A percentile compares a stretch with the other conserved stretches of the same genome.
Conservation (phyloP, 2,888 invertebrate genomes). For the Enchytraeus crypticus region DNA sequence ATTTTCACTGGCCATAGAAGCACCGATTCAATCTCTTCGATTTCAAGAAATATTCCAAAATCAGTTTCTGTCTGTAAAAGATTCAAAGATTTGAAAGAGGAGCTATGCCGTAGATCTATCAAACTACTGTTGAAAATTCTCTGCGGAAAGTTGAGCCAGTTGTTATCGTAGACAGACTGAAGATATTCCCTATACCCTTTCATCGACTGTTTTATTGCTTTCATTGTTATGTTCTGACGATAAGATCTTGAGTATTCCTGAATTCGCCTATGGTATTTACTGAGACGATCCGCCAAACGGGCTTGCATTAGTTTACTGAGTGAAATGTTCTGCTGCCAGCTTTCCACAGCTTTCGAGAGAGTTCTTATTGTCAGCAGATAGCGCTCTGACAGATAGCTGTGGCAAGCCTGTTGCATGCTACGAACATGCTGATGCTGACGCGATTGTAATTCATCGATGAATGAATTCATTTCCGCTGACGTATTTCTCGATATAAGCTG, state of each 20-base stretch:
- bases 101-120: neutral
- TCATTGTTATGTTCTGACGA: conserved; percentile 4
- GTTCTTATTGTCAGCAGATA: conserved; percentile 21
- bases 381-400: conserved; percentile 24
- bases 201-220: conserved; percentile 6
- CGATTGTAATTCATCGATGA: conserved; percentile 14
- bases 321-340: conserved; percentile 19
- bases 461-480: neutral
- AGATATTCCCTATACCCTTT: conserved; percentile 32
- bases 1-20: conserved; percentile 21
- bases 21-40: conserved; percentile 26
- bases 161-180: conserved; percentile 32
- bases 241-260: conserved; percentile 12
- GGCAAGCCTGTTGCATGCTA: conserved; percentile 26
- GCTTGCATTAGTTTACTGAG: conserved; percentile 5
- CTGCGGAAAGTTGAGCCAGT: conserved; percentile 39
- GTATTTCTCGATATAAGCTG: neutral
- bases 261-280: conserved; percentile 8
- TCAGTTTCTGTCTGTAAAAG: conserved; percentile 7
- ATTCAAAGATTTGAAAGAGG: neutral
- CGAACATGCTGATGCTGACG: conserved; percentile 20
- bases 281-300: neutral
- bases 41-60: conserved; percentile 25
- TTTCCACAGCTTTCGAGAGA: conserved; percentile 23
- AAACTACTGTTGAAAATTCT: conserved; percentile 18